phyloP scores from a whole-genome alignment of 2,888 invertebrate genomes.

The Drosophila helvetica region DNA sequence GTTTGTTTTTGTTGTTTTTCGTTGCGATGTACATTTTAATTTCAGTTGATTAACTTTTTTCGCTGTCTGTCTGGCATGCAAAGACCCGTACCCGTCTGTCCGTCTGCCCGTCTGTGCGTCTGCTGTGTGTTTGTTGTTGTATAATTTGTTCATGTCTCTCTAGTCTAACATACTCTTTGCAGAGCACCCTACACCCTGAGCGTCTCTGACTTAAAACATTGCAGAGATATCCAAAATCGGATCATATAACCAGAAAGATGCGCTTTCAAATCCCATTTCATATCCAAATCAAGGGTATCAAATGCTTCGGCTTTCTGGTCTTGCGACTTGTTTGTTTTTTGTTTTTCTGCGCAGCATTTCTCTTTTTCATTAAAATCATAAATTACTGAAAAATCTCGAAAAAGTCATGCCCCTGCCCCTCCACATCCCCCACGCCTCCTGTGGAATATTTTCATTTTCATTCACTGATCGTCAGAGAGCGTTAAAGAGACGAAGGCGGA shows the following conservation, averaged over 20 bases:
- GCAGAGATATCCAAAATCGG: too few species aligned
- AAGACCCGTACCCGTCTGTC: not conserved
- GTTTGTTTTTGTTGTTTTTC: conserved; percentile 4
- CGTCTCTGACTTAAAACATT: not conserved
- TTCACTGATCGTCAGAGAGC: conserved; percentile 31
- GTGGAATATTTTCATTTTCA: conserved; percentile 45
- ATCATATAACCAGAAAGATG: not conserved
- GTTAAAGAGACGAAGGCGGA: not conserved
- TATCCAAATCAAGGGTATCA: not conserved
- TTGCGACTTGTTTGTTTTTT: conserved; percentile 17
- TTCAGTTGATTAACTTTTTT: conserved; percentile 71
- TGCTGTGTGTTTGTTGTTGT: conserved; percentile 4
- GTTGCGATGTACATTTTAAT: conserved; percentile 66
- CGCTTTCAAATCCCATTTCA: not conserved
- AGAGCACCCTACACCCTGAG: too few species aligned
- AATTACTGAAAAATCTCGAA: conserved; percentile 23
- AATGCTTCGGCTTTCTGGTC: not conserved
- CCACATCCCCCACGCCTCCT: too few species aligned
- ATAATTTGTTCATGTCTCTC: conserved; percentile 48
- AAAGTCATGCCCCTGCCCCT: not conserved
- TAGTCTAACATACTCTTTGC: conserved; percentile 25
- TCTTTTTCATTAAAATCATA: conserved; percentile 41
- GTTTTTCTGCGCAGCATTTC: conserved; percentile 13
- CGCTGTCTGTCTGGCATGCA: conserved; percentile 36
- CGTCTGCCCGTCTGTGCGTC: too few species aligned